These are phyloP conservation scores for Parnassius orleans DNA, from an alignment of 2,888 invertebrate species.

Conservation along the genomic window DNA sequence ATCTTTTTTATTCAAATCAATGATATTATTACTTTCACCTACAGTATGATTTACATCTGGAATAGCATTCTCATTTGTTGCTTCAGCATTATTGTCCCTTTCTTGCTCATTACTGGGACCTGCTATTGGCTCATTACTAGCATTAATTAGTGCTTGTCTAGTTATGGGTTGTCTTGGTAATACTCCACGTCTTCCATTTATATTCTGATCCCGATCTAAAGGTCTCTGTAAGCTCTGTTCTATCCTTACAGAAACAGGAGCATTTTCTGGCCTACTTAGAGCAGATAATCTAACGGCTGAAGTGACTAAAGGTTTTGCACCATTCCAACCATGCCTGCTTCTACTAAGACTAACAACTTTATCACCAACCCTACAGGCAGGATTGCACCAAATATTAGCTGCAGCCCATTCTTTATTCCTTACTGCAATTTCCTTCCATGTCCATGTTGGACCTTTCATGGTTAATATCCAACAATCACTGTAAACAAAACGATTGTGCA, in stretches of 20 bases:
- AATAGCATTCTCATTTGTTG: slow-evolving; percentile 45
- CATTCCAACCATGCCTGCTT: slow-evolving; percentile 78
- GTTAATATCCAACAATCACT: slow-evolving; percentile 95
- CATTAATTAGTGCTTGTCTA: slow-evolving; percentile 46
- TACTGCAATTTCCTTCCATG: slow-evolving; percentile 88
- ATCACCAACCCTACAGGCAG: slow-evolving; percentile 90
- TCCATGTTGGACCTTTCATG: slow-evolving; percentile 87
- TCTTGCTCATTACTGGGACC: slow-evolving; percentile 68
- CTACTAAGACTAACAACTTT: slow-evolving; percentile 88
- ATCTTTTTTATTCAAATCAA: slow-evolving; percentile 57
- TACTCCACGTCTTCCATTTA: slow-evolving; percentile 85
- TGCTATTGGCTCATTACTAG: slow-evolving; percentile 59
- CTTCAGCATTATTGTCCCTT: slow-evolving; percentile 31
- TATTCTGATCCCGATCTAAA: slow-evolving; percentile 85
- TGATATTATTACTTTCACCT: slow-evolving; percentile 45
- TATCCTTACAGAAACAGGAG: slow-evolving; percentile 72
- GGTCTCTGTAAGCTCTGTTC: slow-evolving; percentile 74
- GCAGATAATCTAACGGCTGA: slow-evolving; percentile 76
- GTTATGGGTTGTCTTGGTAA: slow-evolving; percentile 63
- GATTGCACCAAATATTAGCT: slow-evolving; percentile 95
- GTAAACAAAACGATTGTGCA: slow-evolving; percentile 87
- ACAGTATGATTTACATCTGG: slow-evolving; percentile 40
- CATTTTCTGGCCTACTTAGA: slow-evolving; percentile 61
- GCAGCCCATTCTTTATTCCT: slow-evolving; percentile 90
- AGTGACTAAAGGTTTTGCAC: slow-evolving; percentile 77